Evolutionary conservation across 2,888 invertebrate genomes (phyloP).

Genomic region (Polydesmus complanatus): DNA sequence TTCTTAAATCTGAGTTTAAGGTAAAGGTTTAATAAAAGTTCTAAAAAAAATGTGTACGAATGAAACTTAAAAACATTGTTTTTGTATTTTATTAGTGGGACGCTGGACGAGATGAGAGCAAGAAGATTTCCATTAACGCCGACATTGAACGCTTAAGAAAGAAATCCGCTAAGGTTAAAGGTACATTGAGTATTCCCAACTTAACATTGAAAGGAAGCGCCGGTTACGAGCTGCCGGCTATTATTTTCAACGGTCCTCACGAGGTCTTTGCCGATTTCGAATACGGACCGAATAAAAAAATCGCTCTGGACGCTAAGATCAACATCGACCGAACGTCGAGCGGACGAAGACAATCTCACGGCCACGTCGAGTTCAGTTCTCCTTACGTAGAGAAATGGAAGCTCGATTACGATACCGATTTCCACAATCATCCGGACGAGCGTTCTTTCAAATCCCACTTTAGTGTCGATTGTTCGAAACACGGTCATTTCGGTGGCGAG

Average conservation of each 20-base stretch:
- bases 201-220: conserved; percentile 1
- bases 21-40: not conserved
- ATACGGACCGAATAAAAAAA: conserved; percentile 6
- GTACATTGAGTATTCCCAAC: conserved; percentile 1
- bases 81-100: conserved; percentile 9
- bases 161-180: conserved; percentile 6
- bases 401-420: conserved; percentile 11
- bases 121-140: conserved; percentile 7
- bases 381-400: not conserved
- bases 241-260: conserved; percentile 11
- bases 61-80: not conserved
- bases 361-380: not conserved
- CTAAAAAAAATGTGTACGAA: no score
- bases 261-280: conserved; percentile 8
- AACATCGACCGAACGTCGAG: conserved; percentile 6
- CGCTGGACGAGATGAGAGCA: conserved; percentile 4
- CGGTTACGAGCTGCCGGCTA: conserved; percentile 7
- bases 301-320: conserved; percentile 8
- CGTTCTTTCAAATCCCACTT: not conserved
- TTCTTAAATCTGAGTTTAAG: conserved; percentile 6
- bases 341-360: conserved; percentile 8
- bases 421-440: conserved; percentile 7
- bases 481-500: not conserved
- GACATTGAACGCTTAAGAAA: conserved; percentile 4
- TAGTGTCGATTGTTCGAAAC: not conserved